Evolutionary conservation across 2,888 invertebrate species (phyloP).

Genomic region (Anodontia alba): DNA sequence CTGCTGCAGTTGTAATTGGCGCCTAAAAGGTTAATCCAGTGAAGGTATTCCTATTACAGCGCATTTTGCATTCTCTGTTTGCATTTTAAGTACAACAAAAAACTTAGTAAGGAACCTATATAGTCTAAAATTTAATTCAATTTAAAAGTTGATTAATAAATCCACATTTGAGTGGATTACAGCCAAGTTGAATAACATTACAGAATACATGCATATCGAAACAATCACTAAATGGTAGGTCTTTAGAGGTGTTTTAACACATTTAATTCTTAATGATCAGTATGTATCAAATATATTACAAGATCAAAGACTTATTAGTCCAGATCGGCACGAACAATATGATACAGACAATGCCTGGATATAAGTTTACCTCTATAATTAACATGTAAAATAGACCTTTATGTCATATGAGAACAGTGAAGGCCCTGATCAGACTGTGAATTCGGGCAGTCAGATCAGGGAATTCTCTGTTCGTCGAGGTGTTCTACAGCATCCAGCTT

Average conservation of each 20-base stretch:
- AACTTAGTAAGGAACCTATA: no score
- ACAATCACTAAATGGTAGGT: not conserved
- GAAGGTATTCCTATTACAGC: no score
- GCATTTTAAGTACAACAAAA: no score
- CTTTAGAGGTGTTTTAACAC: constrained; percentile 6
- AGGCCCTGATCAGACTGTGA: no score
- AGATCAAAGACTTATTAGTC: not conserved
- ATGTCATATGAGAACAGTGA: no score
- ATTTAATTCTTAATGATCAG: not conserved
- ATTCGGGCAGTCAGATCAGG: no score
- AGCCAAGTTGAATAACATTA: constrained; percentile 5
- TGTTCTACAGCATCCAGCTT: no score
- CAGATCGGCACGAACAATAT: not conserved
- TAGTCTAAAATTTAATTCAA: not conserved
- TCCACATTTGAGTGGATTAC: not conserved
- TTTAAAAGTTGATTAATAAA: not conserved
- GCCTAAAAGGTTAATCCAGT: no score
- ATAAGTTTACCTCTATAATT: not conserved
- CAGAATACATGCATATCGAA: not conserved
- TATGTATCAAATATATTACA: not conserved
- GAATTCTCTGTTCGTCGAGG: no score
- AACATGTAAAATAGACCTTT: no score
- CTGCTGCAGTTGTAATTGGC: no score
- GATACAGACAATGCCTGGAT: not conserved
- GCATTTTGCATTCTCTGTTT: not conserved